A percentile compares a stretch with the other conserved stretches of the same genome.
Evolutionary conservation across 1,140 invertebrate genomes (phyloP).

Genomic region (Holotrichia oblita): DNA sequence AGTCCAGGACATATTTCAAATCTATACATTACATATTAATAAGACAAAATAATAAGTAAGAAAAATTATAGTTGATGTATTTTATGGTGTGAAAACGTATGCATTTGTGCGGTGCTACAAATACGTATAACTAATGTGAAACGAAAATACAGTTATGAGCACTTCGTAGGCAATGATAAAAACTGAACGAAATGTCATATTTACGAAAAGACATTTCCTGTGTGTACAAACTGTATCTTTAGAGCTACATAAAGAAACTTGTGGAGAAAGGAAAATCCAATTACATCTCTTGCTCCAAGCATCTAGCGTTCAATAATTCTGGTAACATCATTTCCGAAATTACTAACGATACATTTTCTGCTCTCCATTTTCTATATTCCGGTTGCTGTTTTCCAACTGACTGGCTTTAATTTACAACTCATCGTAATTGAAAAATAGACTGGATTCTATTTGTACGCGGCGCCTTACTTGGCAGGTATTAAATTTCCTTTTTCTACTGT

Average conservation of each 20-base stretch:
- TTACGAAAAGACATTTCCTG: too few species aligned
- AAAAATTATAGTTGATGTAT: too few species aligned
- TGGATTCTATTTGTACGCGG: neutral
- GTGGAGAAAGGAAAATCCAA: neutral
- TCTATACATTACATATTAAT: too few species aligned
- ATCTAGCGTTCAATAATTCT: neutral
- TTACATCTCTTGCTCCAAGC: neutral
- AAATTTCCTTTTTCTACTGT: conserved; percentile 28
- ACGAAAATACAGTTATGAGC: too few species aligned
- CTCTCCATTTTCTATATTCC: neutral
- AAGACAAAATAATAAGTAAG: too few species aligned
- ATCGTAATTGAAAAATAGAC: conserved; percentile 17
- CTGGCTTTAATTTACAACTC: conserved; percentile 2
- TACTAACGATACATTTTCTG: neutral
- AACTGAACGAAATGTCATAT: too few species aligned
- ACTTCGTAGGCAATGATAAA: too few species aligned
- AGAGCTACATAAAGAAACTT: neutral
- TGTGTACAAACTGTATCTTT: too few species aligned
- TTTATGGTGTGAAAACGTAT: too few species aligned
- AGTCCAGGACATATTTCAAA: too few species aligned
- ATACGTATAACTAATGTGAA: too few species aligned
- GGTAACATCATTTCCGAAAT: neutral
- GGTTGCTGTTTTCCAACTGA: neutral
- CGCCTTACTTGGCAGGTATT: conserved; percentile 12
- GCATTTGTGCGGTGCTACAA: too few species aligned